Evolutionary conservation across 2,113 vertebrate genomes (phyloP).

Genomic region (Lepisosteus oculatus): DNA sequence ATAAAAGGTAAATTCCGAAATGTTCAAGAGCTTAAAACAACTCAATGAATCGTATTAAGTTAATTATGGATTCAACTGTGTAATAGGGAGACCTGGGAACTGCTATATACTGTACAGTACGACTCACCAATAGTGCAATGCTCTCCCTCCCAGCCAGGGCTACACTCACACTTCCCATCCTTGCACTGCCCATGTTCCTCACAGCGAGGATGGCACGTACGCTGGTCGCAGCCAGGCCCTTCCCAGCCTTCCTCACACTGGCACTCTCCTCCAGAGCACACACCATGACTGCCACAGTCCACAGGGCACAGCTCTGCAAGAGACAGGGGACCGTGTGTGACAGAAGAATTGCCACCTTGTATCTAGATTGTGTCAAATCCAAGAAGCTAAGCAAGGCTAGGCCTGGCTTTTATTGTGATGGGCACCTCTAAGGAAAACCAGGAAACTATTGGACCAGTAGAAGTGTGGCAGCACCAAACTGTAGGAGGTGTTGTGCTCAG

Average conservation of each 20-base stretch:
- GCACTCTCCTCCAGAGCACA: conserved; percentile 83
- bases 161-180: conserved; percentile 92
- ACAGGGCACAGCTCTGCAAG: conserved; percentile 83
- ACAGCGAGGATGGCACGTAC: conserved; percentile 86
- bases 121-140: conserved; percentile 94
- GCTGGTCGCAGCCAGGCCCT: conserved; percentile 83
- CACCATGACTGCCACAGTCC: conserved; percentile 87
- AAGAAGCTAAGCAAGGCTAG: too few relatives aligned
- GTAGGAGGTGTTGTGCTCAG: neutral
- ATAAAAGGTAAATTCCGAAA: too few relatives aligned
- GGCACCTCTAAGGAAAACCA: too few relatives aligned
- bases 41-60: too few relatives aligned
- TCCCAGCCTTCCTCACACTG: conserved; percentile 94
- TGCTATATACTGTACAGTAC: too few relatives aligned
- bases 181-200: conserved; percentile 92
- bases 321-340: neutral
- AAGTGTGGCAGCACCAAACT: conserved; percentile 26
- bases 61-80: too few relatives aligned
- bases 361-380: too few relatives aligned
- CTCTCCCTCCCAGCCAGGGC: conserved; percentile 96
- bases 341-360: neutral
- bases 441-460: neutral
- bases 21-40: too few relatives aligned
- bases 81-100: too few relatives aligned
- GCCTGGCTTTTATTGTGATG: too few relatives aligned